phyloP scores from a whole-genome alignment of 2,888 invertebrate genomes.

The Digitonthophagus gazella region DNA sequence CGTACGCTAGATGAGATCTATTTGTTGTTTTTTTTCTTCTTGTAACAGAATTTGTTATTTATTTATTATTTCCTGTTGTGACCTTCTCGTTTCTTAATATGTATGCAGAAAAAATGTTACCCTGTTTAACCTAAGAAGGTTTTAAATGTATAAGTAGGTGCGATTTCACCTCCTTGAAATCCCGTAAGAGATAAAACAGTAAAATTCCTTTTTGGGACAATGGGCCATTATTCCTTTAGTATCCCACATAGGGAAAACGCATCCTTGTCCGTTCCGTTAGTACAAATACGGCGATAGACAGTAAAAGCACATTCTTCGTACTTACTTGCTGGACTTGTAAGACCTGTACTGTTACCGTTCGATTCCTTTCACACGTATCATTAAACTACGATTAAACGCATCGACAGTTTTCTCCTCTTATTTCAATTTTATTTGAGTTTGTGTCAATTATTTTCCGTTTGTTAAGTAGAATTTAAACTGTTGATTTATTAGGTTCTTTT shows the following conservation, averaged over 20 bases:
- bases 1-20: neutral
- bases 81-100: too few species aligned
- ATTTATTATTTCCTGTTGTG: neutral
- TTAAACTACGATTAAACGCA: neutral
- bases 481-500: too few species aligned
- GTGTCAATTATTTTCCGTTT: too few species aligned
- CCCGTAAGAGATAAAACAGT: neutral
- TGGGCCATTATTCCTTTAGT: neutral
- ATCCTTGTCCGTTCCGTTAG: too few species aligned
- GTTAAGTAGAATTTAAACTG: too few species aligned
- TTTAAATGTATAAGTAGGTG: neutral
- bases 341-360: neutral
- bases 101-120: neutral
- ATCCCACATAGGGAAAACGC: too few species aligned
- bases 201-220: neutral
- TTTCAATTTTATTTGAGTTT: too few species aligned
- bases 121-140: neutral
- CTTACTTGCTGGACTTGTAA: neutral
- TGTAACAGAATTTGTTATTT: neutral
- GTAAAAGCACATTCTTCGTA: neutral
- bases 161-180: neutral
- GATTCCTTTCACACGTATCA: neutral
- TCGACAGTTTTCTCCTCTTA: neutral
- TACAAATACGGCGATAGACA: neutral
- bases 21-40: too few species aligned